A percentile compares a stretch with the other conserved stretches of the same genome.
These are phyloP conservation scores for Atherinomorus stipes DNA, from an alignment of 2,113 vertebrate genomes.

Conservation along the genomic window DNA sequence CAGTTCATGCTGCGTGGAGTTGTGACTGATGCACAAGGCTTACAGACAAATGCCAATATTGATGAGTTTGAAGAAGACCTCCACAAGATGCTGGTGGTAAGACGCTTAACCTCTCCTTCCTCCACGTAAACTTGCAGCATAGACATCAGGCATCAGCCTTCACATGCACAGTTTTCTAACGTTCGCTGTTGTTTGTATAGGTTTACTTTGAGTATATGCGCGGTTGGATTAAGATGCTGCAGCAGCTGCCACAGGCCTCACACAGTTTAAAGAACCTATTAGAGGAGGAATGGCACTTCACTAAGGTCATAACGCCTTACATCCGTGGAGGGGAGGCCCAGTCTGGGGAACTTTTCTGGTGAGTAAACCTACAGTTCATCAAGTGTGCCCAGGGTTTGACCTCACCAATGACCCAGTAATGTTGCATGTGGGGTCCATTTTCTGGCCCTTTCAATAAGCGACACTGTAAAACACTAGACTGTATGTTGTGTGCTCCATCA, in stretches of 20 bases:
- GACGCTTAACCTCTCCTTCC: constrained; percentile 11
- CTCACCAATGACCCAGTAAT: background rate
- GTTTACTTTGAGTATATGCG: constrained; percentile 99
- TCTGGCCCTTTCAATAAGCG: too few relatives aligned
- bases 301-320: constrained; percentile 98
- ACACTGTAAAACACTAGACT: too few relatives aligned
- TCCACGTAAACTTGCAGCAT: background rate
- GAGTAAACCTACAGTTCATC: constrained; percentile 13
- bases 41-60: constrained; percentile 90
- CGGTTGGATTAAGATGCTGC: constrained; percentile 99
- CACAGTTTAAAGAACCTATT: constrained; percentile 98
- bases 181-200: constrained; percentile 72
- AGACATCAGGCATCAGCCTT: too few relatives aligned
- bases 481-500: too few relatives aligned
- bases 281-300: constrained; percentile 99
- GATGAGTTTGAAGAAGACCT: constrained; percentile 98
- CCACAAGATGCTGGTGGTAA: constrained; percentile 97
- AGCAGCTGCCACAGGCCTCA: constrained; percentile 97
- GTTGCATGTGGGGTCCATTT: too few relatives aligned
- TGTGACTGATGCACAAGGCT: constrained; percentile 83
- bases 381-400: background rate
- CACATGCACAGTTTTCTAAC: background rate
- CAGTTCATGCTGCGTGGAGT: constrained; percentile 95
- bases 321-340: constrained; percentile 98
- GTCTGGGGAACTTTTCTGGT: constrained; percentile 98